Percentiles rank a stretch among this genome's conserved stretches.
Conservation (phyloP, 2,797 vertebrate species). For the Schizopygopsis malacanthus region DNA sequence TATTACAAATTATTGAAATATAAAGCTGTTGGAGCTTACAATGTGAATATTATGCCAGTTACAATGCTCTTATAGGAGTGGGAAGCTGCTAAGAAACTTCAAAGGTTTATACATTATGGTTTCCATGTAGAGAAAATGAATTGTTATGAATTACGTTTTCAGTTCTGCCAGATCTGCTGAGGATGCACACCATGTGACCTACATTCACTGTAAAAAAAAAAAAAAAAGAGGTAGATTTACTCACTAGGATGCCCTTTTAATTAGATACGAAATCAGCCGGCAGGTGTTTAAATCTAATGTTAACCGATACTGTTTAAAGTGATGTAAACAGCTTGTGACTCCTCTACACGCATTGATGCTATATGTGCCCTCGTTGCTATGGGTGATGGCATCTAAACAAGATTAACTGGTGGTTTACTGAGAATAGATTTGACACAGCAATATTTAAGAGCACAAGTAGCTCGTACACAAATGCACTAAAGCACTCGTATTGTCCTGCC, state of each 20-base stretch:
- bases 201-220: background rate
- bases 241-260: background rate
- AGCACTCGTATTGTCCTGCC: background rate
- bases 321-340: constrained; percentile 13
- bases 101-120: background rate
- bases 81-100: too few species aligned
- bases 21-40: background rate
- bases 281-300: constrained; percentile 4
- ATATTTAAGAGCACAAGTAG: constrained; percentile 28
- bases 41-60: background rate
- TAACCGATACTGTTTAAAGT: constrained; percentile 7
- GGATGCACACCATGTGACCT: background rate
- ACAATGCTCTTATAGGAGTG: background rate
- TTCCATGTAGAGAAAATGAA: background rate
- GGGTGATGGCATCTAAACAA: constrained; percentile 24
- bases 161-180: background rate
- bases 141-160: background rate
- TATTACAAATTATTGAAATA: constrained; percentile 3
- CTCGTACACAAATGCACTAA: background rate
- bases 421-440: constrained; percentile 25
- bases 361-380: background rate
- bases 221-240: background rate
- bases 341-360: background rate
- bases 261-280: background rate
- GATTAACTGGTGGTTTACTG: constrained; percentile 34